Evolutionary conservation across 2,113 vertebrate species (phyloP).

Genomic region (Mormoops blainvillei): DNA sequence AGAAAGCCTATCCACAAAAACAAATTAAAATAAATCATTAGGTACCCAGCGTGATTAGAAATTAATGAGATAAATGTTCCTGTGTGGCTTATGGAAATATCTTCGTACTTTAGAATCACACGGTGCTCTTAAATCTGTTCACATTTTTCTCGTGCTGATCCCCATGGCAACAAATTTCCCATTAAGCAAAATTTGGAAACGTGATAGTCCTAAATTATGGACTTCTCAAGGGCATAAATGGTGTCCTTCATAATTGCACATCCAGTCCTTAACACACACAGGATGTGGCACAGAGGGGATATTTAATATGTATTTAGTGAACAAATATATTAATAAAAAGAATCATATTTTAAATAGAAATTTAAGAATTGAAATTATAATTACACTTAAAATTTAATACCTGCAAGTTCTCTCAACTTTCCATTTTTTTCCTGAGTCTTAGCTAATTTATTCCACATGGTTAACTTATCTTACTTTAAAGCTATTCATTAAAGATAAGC

Average conservation of each 20-base stretch:
- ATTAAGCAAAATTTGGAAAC: slow-evolving; percentile 21
- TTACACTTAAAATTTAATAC: slow-evolving; percentile 4
- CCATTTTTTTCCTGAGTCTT: neutral
- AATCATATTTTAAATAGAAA: neutral
- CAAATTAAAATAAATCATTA: slow-evolving; percentile 41
- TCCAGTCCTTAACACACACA: neutral
- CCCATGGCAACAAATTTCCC: slow-evolving; percentile 43
- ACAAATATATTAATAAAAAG: neutral
- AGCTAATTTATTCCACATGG: neutral
- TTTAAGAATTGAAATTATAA: neutral
- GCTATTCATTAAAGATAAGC: slow-evolving; percentile 16
- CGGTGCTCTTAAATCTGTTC: slow-evolving; percentile 22
- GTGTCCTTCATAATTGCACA: neutral
- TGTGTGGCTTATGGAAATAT: neutral
- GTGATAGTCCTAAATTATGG: neutral
- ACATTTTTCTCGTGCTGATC: slow-evolving; percentile 33
- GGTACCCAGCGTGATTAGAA: neutral
- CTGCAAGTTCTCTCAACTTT: neutral
- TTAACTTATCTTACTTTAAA: slow-evolving; percentile 19
- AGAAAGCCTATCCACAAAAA: slow-evolving; percentile 1
- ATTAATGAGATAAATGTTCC: slow-evolving; percentile 23
- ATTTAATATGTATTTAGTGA: neutral
- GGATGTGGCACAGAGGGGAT: neutral
- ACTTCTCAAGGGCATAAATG: neutral
- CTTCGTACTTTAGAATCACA: neutral